These are phyloP conservation scores for Globodera ellingtonae DNA, from an alignment of 1,140 invertebrate genomes.

Conservation along the genomic window DNA sequence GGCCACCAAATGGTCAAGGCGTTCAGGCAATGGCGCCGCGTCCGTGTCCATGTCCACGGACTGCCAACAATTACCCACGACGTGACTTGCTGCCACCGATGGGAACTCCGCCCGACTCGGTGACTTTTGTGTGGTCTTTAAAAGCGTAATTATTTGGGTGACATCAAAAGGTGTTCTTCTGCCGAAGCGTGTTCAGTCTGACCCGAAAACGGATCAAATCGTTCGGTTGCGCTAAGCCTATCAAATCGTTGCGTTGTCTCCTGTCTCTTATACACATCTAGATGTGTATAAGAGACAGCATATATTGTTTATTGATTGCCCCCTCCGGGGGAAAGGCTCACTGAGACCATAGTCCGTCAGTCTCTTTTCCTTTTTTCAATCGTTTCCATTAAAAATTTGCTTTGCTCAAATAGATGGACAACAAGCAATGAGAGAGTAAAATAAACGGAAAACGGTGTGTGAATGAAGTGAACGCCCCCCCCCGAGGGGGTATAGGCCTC, in stretches of 20 bases:
- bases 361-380: not conserved
- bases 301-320: not conserved
- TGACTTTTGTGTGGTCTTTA: not conserved
- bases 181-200: conserved; percentile 9
- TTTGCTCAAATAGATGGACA: not conserved
- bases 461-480: too few species aligned
- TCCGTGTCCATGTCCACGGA: not conserved
- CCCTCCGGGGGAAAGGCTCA: not conserved
- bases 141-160: too few species aligned
- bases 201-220: not conserved
- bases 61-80: not conserved
- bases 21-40: not conserved
- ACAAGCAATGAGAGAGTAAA: too few species aligned
- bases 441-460: too few species aligned
- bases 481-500: too few species aligned
- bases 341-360: not conserved
- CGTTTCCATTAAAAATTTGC: not conserved
- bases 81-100: not conserved
- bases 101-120: not conserved
- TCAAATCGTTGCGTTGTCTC: not conserved
- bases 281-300: too few species aligned
- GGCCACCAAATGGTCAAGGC: not conserved
- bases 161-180: not conserved
- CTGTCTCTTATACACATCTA: too few species aligned
- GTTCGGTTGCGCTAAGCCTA: not conserved